Conservation (phyloP, 1,140 invertebrate species). For the Caerostris extrusa region DNA sequence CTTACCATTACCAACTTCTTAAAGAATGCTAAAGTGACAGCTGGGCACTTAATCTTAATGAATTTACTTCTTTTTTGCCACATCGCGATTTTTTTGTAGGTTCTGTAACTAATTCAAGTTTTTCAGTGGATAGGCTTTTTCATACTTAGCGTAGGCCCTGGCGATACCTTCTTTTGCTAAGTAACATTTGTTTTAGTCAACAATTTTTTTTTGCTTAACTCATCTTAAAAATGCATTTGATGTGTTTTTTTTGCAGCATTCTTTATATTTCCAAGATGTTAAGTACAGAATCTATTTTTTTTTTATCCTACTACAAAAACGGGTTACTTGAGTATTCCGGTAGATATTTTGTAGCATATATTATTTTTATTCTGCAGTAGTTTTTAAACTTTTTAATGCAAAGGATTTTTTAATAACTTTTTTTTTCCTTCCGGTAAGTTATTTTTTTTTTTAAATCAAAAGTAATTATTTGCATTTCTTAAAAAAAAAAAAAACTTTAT, state of each 20-base stretch:
- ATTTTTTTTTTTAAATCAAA: no score
- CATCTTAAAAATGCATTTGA: not conserved
- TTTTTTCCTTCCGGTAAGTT: no score
- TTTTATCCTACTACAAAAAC: not conserved
- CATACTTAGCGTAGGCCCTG: not conserved
- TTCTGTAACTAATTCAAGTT: constrained; percentile 22
- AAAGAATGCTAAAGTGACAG: constrained; percentile 5
- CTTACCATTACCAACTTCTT: not conserved
- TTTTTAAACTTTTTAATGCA: no score
- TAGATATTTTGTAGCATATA: not conserved
- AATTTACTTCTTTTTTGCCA: not conserved
- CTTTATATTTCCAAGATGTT: not conserved
- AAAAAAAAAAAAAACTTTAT: no score
- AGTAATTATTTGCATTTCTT: no score
- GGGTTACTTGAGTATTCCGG: not conserved
- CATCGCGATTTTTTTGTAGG: not conserved
- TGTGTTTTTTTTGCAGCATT: not conserved
- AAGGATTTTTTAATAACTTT: not conserved
- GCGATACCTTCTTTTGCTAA: not conserved
- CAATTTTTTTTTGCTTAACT: not conserved
- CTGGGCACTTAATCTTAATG: constrained; percentile 14
- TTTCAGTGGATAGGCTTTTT: not conserved
- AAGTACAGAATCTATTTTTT: not conserved
- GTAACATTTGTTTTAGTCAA: not conserved
- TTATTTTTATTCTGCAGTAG: no score